Percentiles rank a stretch among this genome's conserved stretches.
phyloP scores from a whole-genome alignment of 1,140 invertebrate species.

The Nasonia longicornis region DNA sequence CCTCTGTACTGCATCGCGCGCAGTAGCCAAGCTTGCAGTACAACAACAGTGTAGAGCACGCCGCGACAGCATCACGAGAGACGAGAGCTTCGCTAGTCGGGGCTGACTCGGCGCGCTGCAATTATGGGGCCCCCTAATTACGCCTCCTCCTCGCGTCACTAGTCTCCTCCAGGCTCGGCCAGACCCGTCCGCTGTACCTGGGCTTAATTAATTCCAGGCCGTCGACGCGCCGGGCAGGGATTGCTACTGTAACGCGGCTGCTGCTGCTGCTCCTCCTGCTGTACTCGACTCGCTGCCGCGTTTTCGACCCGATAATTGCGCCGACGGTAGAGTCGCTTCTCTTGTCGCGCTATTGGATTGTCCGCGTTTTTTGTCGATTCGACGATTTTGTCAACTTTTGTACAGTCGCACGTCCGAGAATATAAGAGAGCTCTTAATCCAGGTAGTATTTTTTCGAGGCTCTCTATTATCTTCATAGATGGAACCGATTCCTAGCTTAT shows the following conservation, averaged over 20 bases:
- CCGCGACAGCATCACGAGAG: no score
- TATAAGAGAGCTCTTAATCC: no score
- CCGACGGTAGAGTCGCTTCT: no score
- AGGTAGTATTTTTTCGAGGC: no score
- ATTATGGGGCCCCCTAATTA: conserved; percentile 12
- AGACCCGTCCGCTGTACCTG: neutral
- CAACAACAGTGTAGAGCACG: neutral
- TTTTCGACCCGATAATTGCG: neutral
- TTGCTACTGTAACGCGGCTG: neutral
- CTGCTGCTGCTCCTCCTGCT: no score
- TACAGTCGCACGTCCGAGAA: no score
- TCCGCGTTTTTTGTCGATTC: no score
- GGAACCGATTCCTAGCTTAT: no score
- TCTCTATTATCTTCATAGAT: no score
- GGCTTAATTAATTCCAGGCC: conserved; percentile 14
- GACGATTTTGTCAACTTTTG: no score
- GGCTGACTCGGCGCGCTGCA: neutral
- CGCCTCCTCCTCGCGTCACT: neutral
- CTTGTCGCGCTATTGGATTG: no score
- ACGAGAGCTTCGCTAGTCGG: neutral
- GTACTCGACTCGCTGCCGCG: no score
- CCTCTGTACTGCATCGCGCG: neutral
- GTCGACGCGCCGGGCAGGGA: neutral
- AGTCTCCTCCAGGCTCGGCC: neutral
- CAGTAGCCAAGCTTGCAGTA: neutral